Base-by-base conservation (phyloP, 1,140 invertebrate genomes). In the Platyscapa corneri region DNA sequence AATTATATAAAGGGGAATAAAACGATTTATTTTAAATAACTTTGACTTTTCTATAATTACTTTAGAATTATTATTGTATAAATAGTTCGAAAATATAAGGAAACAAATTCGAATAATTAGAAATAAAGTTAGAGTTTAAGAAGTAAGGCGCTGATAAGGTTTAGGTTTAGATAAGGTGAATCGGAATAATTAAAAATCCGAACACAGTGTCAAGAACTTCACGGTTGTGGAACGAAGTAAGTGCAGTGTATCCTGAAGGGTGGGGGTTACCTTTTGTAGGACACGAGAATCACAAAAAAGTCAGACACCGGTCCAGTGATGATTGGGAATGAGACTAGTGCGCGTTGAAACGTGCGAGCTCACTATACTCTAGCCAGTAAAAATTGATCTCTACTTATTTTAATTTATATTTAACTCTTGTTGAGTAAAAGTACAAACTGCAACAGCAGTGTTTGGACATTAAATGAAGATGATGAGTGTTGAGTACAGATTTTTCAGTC, bases 391-490 rank as follows among this genome's bases (percentile, higher is more conserved):
- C 46, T 39, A 0, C 5, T 27, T 34, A 30, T 77, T 49, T 49
- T 60, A 23, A 5, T 49, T 32, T 8, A 18, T 56, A 77, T 32
- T 77, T 34, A 27, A 7, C 32, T 34, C 46, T n/a, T 5, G 8
- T 74, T 42, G 27, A 42, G 70, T 70, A 23, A 74, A 74, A 42
- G 70, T 74, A 18, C 20, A 10, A 5, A 42, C 23, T 42, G 3
- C n/a, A 42, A 7, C 37, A n/a, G 23, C 30, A 42, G 37, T 74
- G 37, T 23, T 23, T 56, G 32, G 10, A 74, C n/a, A 30, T 10
- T 78, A 84, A 80, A 78, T 78, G 83, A 88, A 89, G 86, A 90
- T 89, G 87, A 90, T 89, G 88, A 89, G 89, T 83, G 87, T 86
- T 87, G 88, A 88, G 84, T 84, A 81, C 65, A 89, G 87, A 60